These are phyloP conservation scores for Nerophis lumbriciformis DNA, from an alignment of 2,113 vertebrate genomes.

Conservation along the genomic window DNA sequence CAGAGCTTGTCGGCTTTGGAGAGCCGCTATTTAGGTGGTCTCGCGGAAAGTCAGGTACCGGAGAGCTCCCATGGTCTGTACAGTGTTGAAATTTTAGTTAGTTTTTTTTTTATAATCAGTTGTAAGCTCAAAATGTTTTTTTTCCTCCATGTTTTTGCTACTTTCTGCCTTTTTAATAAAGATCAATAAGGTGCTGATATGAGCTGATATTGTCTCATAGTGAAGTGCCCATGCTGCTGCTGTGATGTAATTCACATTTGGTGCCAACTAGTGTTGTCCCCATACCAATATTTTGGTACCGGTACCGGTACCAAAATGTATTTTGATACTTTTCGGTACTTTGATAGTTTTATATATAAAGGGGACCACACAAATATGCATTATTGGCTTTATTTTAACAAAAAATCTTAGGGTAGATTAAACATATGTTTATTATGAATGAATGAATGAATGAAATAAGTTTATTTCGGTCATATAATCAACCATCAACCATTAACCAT, in stretches of 20 bases:
- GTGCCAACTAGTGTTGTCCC: too few relatives aligned
- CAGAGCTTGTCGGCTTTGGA: conserved; percentile 63
- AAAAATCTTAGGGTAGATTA: too few relatives aligned
- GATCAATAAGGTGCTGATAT: conserved; percentile 33
- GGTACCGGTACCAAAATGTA: too few relatives aligned
- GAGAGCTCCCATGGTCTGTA: conserved; percentile 63
- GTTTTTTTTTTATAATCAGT: conserved; percentile 20
- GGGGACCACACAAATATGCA: too few relatives aligned
- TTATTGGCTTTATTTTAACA: too few relatives aligned
- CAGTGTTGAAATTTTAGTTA: conserved; percentile 54
- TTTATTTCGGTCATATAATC: too few relatives aligned
- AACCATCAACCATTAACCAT: too few relatives aligned
- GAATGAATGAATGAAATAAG: too few relatives aligned
- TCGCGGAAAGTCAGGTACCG: conserved; percentile 64
- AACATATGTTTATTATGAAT: too few relatives aligned
- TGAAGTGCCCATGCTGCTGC: not conserved
- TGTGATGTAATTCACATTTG: conserved; percentile 23
- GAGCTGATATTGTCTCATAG: conserved; percentile 48
- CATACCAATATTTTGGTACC: too few relatives aligned
- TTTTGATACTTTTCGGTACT: too few relatives aligned
- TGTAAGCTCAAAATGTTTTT: conserved; percentile 67
- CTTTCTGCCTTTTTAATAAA: conserved; percentile 44
- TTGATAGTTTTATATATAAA: too few relatives aligned
- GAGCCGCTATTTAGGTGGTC: conserved; percentile 73
- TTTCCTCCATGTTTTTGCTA: conserved; percentile 53